phyloP scores from a whole-genome alignment of 2,797 vertebrate genomes.

The Erethizon dorsatum region DNA sequence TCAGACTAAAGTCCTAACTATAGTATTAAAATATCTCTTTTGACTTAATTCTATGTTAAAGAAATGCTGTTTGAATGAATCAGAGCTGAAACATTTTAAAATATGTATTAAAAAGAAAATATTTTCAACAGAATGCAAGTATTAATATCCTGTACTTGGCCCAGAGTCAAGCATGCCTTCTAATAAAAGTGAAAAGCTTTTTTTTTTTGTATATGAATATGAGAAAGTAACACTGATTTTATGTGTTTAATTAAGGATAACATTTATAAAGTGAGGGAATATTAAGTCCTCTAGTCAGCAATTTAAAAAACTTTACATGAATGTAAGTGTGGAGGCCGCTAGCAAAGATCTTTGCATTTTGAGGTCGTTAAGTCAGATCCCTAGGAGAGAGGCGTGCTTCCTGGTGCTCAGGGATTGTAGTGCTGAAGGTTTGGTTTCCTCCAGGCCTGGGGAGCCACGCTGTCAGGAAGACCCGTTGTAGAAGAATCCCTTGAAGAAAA shows the following conservation, averaged over 20 bases:
- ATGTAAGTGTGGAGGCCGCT: not conserved
- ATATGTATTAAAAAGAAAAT: slow-evolving; percentile 26
- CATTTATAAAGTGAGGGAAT: slow-evolving; percentile 3
- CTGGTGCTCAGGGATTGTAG: not conserved
- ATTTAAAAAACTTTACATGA: slow-evolving; percentile 42
- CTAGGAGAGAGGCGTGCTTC: not conserved
- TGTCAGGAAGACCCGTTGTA: slow-evolving; percentile 36
- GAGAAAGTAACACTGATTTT: slow-evolving; percentile 65
- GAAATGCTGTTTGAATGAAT: slow-evolving; percentile 32
- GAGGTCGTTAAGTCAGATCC: not conserved
- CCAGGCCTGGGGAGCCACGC: not conserved
- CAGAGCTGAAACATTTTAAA: slow-evolving; percentile 68
- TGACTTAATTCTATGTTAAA: slow-evolving; percentile 55
- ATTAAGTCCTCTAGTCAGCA: slow-evolving; percentile 50
- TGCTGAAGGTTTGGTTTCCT: not conserved
- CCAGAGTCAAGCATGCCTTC: slow-evolving; percentile 34
- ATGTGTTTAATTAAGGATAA: not conserved
- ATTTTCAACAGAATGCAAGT: slow-evolving; percentile 53
- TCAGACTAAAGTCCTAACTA: slow-evolving; percentile 56
- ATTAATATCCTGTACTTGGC: slow-evolving; percentile 26
- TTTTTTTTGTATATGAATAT: slow-evolving; percentile 60
- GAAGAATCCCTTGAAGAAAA: slow-evolving; percentile 74
- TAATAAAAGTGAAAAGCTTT: slow-evolving; percentile 13
- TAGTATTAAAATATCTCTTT: slow-evolving; percentile 63
- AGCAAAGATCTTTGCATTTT: slow-evolving; percentile 37